A percentile compares a stretch with the other conserved stretches of the same genome.
These are phyloP conservation scores for Orussus abietinus DNA, from an alignment of 1,140 invertebrate species.

Conservation along the genomic window DNA sequence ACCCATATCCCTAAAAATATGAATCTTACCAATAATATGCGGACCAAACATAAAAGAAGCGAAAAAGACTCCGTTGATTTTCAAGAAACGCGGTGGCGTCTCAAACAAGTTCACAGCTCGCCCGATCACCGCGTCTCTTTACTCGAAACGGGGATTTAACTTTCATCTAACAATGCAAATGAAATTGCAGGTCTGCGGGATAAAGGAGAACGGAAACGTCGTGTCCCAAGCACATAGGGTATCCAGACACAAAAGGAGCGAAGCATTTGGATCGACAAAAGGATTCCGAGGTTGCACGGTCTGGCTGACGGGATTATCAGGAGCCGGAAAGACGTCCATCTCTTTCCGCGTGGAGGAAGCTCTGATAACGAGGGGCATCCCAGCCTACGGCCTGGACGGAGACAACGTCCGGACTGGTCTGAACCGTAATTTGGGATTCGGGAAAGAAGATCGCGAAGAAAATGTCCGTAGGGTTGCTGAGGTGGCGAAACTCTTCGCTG, in stretches of 20 bases:
- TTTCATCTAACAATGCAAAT: too few relatives aligned
- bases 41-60: too few relatives aligned
- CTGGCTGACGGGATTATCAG: conserved; percentile 97
- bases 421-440: conserved; percentile 95
- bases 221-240: conserved; percentile 93
- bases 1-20: too few relatives aligned
- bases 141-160: too few relatives aligned
- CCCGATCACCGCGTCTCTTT: too few relatives aligned
- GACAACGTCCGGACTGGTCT: conserved; percentile 96
- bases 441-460: conserved; percentile 89
- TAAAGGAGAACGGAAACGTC: too few relatives aligned
- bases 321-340: conserved; percentile 97
- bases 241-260: conserved; percentile 85
- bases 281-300: conserved; percentile 96
- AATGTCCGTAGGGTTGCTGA: conserved; percentile 97
- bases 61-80: too few relatives aligned
- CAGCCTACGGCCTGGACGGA: conserved; percentile 94
- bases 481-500: conserved; percentile 96
- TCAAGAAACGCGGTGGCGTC: too few relatives aligned
- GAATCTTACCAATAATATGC: too few relatives aligned
- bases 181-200: too few relatives aligned
- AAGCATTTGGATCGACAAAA: conserved; percentile 81
- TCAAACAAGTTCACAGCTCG: too few relatives aligned
- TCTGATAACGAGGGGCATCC: conserved; percentile 80
- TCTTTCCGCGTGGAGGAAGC: conserved; percentile 95